Percentiles rank a stretch among this genome's conserved stretches.
These are phyloP conservation scores for Motacilla tschutschensis DNA, from an alignment of 2,113 vertebrate genomes.

Conservation along the genomic window DNA sequence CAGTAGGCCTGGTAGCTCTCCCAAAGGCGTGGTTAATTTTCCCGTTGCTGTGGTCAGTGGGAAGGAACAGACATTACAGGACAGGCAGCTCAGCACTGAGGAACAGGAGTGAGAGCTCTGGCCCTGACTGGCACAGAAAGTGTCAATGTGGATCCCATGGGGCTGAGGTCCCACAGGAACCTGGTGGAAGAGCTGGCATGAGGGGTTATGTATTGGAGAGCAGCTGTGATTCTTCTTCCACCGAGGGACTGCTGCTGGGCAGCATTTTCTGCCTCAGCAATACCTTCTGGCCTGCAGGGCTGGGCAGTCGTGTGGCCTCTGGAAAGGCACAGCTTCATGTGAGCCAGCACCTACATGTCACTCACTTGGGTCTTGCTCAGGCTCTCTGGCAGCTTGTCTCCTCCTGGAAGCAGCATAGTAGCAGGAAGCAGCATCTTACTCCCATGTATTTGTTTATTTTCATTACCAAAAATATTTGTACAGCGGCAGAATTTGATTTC, in stretches of 20 bases:
- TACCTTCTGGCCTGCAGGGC: neutral
- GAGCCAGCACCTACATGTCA: fast-evolving
- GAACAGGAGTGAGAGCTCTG: neutral
- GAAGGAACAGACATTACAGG: neutral
- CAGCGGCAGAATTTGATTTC: neutral
- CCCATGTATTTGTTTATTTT: constrained; percentile 16
- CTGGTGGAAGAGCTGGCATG: fast-evolving
- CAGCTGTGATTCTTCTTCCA: neutral
- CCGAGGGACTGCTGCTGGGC: fast-evolving
- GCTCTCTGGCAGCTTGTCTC: neutral
- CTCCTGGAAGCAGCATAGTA: neutral
- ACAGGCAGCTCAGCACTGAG: fast-evolving
- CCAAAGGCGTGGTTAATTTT: neutral
- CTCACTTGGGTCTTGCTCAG: fast-evolving
- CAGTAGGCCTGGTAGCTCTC: neutral
- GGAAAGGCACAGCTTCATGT: neutral
- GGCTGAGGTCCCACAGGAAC: neutral
- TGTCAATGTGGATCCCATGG: neutral
- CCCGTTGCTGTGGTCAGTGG: neutral
- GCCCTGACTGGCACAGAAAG: fast-evolving
- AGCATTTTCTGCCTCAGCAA: neutral
- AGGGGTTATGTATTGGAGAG: fast-evolving
- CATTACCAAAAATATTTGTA: neutral
- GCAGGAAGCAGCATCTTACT: neutral
- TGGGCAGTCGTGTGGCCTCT: neutral